Evolutionary conservation across 2,888 invertebrate species (phyloP).

Genomic region (Molanna angustata): DNA sequence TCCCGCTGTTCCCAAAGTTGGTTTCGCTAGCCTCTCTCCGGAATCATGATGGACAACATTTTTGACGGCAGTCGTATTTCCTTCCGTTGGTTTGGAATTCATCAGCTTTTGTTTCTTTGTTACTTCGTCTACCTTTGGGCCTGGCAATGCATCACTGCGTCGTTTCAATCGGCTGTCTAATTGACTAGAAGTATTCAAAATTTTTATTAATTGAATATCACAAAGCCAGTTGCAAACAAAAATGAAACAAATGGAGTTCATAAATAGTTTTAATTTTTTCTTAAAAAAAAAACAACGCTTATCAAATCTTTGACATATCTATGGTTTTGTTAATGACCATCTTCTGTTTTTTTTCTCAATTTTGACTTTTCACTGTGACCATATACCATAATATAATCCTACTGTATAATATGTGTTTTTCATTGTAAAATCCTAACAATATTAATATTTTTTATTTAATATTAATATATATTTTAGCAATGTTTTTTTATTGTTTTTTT

Average conservation of each 20-base stretch:
- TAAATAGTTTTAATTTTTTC: no score
- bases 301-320: no score
- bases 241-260: no score
- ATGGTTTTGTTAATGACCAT: no score
- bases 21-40: conserved; percentile 35
- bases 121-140: conserved; percentile 43
- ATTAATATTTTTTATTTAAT: no score
- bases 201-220: background rate
- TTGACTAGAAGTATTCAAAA: conserved; percentile 37
- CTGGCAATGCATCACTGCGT: conserved; percentile 43
- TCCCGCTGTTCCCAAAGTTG: conserved; percentile 46
- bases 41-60: conserved; percentile 33
- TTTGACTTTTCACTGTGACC: no score
- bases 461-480: no score
- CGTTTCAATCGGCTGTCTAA: conserved; percentile 47
- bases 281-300: background rate
- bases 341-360: no score
- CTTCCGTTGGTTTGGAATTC: conserved; percentile 24
- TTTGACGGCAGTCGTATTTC: conserved; percentile 28
- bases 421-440: no score
- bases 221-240: background rate
- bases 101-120: conserved; percentile 35
- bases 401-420: no score
- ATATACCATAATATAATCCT: no score
- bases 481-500: no score